Evolutionary conservation across 1,140 invertebrate genomes (phyloP), one percentile per base, ranked within the genome.

Genomic region (Caenorhabditis inopinata): DNA sequence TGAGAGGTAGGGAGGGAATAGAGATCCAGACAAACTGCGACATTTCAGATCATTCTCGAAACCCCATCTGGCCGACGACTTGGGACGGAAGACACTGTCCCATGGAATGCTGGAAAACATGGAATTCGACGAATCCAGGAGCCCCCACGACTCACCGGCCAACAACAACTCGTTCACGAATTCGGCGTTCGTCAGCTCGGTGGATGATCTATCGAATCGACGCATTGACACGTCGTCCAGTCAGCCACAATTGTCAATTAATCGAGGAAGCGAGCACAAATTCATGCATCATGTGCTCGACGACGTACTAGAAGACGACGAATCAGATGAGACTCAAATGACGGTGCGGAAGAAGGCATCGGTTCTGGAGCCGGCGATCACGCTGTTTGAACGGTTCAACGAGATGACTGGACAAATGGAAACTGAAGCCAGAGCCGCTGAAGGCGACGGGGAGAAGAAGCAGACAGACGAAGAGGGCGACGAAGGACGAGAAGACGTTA

Each of bases 21-120:
- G 14, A 42, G 38, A 42, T 42, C 38, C 38, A 7, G 38, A 14
- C 5, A 47, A 62, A 38, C 48, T n/a, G n/a, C n/a, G n/a, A n/a
- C n/a, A n/a, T 79, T 79, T 12, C 42, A 79, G 78, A 51, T 79
- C 78, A 58, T 79, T 79, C 68, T 79, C 76, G 35, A 58, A 58
- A 49, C 45, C 45, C 46, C 38, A 74, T 27, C 16, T 79, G 27
- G 48, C 62, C 47, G 78, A 79, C 45, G 62, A 74, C 23, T 29
- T 68, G 16, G 51, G 51, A n/a, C 25, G 78, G 4, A 79, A 75
- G 46, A 79, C 78, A 16, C 46, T 79, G 18, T 79, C 78, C 11
- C 78, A 79, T 51, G 78, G 78, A 48, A 74, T 68, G 32, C 32
- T 79, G 11, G 78, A 79, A 45, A 51, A 75, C 18, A 75, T 49